These are phyloP conservation scores for Diphyllodes magnificus DNA, from an alignment of 2,113 vertebrate genomes.

Conservation along the genomic window DNA sequence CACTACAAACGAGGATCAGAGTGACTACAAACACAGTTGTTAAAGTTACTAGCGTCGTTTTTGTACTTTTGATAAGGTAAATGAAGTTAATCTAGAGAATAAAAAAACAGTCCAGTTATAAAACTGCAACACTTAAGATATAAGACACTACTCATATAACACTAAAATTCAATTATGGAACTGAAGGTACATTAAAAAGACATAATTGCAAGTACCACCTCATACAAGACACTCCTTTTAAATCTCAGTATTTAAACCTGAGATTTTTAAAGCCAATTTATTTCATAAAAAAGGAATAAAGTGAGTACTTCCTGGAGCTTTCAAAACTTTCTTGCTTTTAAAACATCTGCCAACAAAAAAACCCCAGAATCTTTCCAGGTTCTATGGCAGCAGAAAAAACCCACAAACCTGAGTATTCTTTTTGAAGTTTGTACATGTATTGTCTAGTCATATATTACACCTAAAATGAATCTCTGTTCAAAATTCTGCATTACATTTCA, in stretches of 20 bases:
- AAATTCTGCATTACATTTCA: not conserved
- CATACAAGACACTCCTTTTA: not conserved
- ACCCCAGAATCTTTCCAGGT: not conserved
- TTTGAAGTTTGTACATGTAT: not conserved
- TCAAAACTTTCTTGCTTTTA: not conserved
- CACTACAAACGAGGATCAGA: conserved; percentile 84
- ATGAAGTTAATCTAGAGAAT: conserved; percentile 87
- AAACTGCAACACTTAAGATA: not conserved
- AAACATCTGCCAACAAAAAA: not conserved
- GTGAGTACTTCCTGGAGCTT: not conserved
- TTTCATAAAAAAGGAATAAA: not conserved
- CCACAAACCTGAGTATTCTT: not conserved
- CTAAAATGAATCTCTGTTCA: not conserved
- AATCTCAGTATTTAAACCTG: not conserved
- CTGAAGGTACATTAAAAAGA: not conserved
- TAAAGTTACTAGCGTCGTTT: conserved; percentile 78
- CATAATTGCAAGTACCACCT: not conserved
- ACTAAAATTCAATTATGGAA: not conserved
- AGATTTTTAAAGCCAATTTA: not conserved
- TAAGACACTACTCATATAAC: not conserved
- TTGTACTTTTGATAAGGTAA: conserved; percentile 87
- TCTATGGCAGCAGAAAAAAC: not conserved
- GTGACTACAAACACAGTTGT: conserved; percentile 74
- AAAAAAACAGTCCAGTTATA: conserved; percentile 23
- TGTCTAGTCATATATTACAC: not conserved